Base-by-base conservation (phyloP, 2,888 invertebrate genomes). In the Pseudanteris insignis region DNA sequence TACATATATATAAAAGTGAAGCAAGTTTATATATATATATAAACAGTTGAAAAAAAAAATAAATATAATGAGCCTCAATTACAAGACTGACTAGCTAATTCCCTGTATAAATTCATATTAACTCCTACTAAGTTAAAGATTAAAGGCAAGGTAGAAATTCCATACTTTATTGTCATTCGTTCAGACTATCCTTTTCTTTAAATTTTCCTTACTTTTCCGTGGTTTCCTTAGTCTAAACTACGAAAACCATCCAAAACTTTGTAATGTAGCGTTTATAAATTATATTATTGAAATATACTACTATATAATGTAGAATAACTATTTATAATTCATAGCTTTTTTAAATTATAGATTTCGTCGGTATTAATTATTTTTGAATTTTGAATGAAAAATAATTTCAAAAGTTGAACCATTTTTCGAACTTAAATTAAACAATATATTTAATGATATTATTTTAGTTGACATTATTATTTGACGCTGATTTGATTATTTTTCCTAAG, bases 1-100 rank as follows among this genome's bases (percentile, higher is more conserved):
- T 24, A 59, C 38, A 32, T 54, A 57, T 24, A 37, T 36, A 44
- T 44, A 54, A 30, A 61, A 68, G 68, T 70, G 71, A 76, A 70
- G 73, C 73, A 73, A 74, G 70, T 37, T 41, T 46, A 32, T 58
- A 50, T 41, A n/a, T 26, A 26, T n/a, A 26, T 26, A 26, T 26
- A 26, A 64, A 74, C 72, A 74, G 70, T 73, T 70, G 70, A 74
- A 73, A 10, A 34, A 48, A 46, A 18, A 18, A 74, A 68, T 78
- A 75, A 71, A 76, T 69, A 72, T 75, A 75, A 78, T 69, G 74
- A 79, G 78, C 79, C 79, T 79, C 78, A 76, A 78, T 76, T 74
- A 78, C 74, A 79, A 79, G 79, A 79, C 79, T 79, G 79, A 79
- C 77, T 79, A 79, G 79, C 77, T 79, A 77, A 78, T 75, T 74